Evolutionary conservation across 2,113 vertebrate species (phyloP).

Genomic region (Psittacus erithacus): DNA sequence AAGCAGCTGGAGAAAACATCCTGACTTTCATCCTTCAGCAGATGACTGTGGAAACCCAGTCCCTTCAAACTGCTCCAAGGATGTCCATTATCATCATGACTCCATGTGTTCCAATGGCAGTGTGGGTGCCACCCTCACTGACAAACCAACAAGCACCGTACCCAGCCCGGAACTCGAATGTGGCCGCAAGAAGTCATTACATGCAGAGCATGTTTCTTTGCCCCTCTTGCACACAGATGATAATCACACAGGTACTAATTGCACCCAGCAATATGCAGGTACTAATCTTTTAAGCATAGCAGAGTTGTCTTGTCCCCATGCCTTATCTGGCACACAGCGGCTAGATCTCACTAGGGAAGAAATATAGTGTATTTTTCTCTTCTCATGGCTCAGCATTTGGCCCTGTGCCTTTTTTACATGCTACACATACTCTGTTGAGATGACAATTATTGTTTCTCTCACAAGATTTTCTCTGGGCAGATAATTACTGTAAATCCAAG

Average conservation of each 20-base stretch:
- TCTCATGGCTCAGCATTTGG: neutral
- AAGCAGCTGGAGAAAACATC: neutral
- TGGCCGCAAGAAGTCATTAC: neutral
- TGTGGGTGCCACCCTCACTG: neutral
- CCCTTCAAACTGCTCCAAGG: neutral
- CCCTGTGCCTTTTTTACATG: neutral
- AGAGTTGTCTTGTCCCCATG: neutral
- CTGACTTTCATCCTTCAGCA: neutral
- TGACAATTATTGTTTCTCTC: neutral
- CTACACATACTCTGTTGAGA: neutral
- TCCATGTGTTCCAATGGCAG: neutral
- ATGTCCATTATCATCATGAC: neutral
- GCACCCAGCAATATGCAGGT: neutral
- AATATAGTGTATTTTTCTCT: neutral
- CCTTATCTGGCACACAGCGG: neutral
- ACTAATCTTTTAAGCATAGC: neutral
- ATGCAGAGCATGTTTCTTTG: neutral
- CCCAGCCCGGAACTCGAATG: neutral
- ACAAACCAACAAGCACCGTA: fast-evolving
- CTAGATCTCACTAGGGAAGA: neutral
- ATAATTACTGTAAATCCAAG: neutral
- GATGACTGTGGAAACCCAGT: neutral
- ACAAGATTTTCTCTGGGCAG: neutral
- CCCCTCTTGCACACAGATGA: neutral
- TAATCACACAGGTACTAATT: neutral